A percentile compares a stretch with the other conserved stretches of the same genome.
Evolutionary conservation across 2,797 vertebrate species (phyloP).

Genomic region (Florisuga fusca): DNA sequence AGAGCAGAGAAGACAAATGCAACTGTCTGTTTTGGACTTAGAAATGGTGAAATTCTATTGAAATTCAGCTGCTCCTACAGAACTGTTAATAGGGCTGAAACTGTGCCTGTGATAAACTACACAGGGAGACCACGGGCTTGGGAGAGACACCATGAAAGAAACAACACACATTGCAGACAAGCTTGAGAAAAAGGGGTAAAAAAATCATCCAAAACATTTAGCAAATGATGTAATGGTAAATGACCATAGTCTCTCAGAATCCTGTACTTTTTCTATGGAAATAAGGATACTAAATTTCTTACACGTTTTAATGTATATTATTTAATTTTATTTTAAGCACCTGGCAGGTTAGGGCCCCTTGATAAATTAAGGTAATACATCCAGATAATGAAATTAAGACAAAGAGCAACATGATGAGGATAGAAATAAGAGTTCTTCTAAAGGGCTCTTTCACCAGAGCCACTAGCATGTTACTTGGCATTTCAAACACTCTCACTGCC

Average conservation of each 20-base stretch:
- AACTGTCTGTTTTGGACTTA: background rate
- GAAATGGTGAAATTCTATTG: background rate
- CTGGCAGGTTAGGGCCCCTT: background rate
- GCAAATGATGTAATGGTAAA: background rate
- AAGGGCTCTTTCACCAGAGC: background rate
- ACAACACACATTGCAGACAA: background rate
- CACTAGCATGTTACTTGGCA: background rate
- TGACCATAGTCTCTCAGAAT: background rate
- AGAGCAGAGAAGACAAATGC: background rate
- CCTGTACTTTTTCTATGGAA: background rate
- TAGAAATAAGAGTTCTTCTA: background rate
- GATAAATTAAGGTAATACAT: background rate
- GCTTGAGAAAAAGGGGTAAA: background rate
- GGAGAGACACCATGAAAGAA: background rate
- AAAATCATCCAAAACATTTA: background rate
- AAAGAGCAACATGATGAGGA: background rate
- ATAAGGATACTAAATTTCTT: background rate
- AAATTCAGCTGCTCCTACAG: background rate
- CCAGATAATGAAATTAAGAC: background rate
- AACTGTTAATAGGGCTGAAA: background rate
- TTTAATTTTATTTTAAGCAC: background rate
- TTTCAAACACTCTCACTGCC: background rate
- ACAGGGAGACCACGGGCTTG: background rate
- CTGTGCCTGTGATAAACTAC: background rate
- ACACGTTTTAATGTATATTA: background rate